A percentile compares a stretch with the other conserved stretches of the same genome.
Evolutionary conservation across 2,888 invertebrate genomes (phyloP).

Genomic region (Synanthedon andrenaeformis): DNA sequence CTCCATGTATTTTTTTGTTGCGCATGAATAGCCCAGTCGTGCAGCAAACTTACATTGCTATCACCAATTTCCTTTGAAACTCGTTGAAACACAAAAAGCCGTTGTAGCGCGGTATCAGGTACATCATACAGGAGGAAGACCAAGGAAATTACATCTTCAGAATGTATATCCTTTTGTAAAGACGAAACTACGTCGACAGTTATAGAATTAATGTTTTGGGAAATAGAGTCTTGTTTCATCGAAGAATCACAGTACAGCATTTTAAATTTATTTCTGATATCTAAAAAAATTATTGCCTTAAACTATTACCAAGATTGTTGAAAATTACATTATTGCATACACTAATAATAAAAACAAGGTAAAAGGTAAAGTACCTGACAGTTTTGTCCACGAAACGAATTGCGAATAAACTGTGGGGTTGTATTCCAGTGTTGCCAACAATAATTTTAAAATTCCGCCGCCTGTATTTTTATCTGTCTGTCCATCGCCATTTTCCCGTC

Average conservation of each 20-base stretch:
- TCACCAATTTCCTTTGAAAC: slow-evolving; percentile 31
- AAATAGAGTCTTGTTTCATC: slow-evolving; percentile 9
- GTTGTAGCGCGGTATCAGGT: slow-evolving; percentile 50
- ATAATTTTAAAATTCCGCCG: too few species aligned
- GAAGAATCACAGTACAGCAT: not conserved
- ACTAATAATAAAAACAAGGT: too few species aligned
- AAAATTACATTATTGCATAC: too few species aligned
- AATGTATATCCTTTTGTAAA: slow-evolving; percentile 47
- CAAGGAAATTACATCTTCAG: slow-evolving; percentile 46
- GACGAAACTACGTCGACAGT: slow-evolving; percentile 35
- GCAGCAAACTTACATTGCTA: slow-evolving; percentile 36
- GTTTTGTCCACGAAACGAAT: too few species aligned
- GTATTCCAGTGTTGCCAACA: too few species aligned
- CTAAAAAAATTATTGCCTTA: too few species aligned
- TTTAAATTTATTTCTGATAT: too few species aligned
- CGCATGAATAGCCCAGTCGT: slow-evolving; percentile 45
- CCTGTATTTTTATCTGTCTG: too few species aligned
- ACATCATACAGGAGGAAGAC: slow-evolving; percentile 55
- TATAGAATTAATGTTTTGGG: slow-evolving; percentile 25
- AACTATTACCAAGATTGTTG: too few species aligned
- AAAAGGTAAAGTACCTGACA: too few species aligned
- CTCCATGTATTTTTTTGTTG: slow-evolving; percentile 41
- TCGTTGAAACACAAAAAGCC: slow-evolving; percentile 41
- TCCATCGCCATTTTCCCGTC: too few species aligned
- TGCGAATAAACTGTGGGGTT: too few species aligned